Base-by-base conservation (phyloP, 2,113 vertebrate species). In the Spea bombifrons region DNA sequence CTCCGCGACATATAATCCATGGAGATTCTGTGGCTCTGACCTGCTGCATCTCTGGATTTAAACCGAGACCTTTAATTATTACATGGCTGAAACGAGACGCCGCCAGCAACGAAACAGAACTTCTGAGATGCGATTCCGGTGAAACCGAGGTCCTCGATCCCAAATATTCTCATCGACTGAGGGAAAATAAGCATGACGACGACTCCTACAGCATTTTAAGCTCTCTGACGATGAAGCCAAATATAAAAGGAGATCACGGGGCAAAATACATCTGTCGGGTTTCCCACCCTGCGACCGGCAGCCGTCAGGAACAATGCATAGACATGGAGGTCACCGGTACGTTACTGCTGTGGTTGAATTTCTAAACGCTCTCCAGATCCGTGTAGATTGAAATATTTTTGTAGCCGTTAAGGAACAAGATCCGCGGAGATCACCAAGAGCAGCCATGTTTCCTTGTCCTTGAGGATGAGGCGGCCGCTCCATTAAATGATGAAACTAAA, bases 1-100 rank as follows among this genome's bases (percentile, higher is more conserved):
- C 15, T 8, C 73, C 80, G 0, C 66, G 9, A 8, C 8, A 8
- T 46, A 61, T 76, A 12, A 46, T 70, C 61, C 80, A 65, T 30
- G 53, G 61, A 13, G 73, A 76, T 49, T n/a, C 45, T 15, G n/a
- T 81, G 17, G 61, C 66, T 53, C 47, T 81, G 66, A 74, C 73
- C 30, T 81, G 80, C 5, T 66, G 47, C n/a, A 76, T 81, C 48
- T 52, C 44, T 46, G 74, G 67, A 50, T 81, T 75, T 52, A 76
- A 81, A 5, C 80, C 80, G 2, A 61, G 67, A 65, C 80, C 80
- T 1, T 47, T 75, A 48, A 12, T 16, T 4, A 53, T 81, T 49
- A 71, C 48, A 12, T 81, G 80, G 80, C 63, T 53, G 57, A 75
- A 55, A 76, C 6, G 12, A 1, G 3, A 61, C 5, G 44, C 16